These are phyloP conservation scores for Solea solea DNA, from an alignment of 2,113 vertebrate genomes.

Conservation along the genomic window DNA sequence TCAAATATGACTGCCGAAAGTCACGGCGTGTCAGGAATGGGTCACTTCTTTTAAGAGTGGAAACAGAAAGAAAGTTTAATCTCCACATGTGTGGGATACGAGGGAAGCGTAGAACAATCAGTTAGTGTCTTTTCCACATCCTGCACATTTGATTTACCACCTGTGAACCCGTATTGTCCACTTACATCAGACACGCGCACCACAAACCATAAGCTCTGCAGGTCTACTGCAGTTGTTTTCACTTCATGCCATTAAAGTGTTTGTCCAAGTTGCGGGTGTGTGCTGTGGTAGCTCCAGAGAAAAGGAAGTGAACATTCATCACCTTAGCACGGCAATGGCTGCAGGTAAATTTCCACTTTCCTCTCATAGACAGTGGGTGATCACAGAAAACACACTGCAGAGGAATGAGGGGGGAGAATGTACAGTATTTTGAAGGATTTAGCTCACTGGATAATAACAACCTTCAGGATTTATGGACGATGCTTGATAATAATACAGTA, in stretches of 20 bases:
- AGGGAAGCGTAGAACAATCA: neutral
- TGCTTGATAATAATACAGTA: no score
- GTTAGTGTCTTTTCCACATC: neutral
- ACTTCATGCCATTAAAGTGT: conserved; percentile 2
- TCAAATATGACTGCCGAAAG: conserved; percentile 38
- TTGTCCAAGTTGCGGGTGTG: neutral
- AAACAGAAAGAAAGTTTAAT: conserved; percentile 5
- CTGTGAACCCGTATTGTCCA: conserved; percentile 20
- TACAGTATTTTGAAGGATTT: conserved; percentile 1
- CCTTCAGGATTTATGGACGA: no score
- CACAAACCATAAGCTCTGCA: conserved; percentile 11
- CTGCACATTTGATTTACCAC: conserved; percentile 15
- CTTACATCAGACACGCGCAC: conserved; percentile 20
- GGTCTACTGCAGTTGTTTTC: conserved; percentile 5
- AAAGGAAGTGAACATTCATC: conserved; percentile 1
- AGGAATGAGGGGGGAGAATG: conserved; percentile 2
- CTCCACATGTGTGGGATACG: neutral
- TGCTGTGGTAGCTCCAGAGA: neutral
- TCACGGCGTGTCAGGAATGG: neutral
- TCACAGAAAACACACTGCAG: conserved; percentile 23
- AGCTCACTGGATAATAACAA: neutral
- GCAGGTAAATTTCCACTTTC: conserved; percentile 19
- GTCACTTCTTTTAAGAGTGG: neutral
- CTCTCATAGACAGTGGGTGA: neutral
- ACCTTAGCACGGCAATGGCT: neutral